phyloP scores from a whole-genome alignment of 2,888 invertebrate genomes.

The Teinopalpus imperialis region DNA sequence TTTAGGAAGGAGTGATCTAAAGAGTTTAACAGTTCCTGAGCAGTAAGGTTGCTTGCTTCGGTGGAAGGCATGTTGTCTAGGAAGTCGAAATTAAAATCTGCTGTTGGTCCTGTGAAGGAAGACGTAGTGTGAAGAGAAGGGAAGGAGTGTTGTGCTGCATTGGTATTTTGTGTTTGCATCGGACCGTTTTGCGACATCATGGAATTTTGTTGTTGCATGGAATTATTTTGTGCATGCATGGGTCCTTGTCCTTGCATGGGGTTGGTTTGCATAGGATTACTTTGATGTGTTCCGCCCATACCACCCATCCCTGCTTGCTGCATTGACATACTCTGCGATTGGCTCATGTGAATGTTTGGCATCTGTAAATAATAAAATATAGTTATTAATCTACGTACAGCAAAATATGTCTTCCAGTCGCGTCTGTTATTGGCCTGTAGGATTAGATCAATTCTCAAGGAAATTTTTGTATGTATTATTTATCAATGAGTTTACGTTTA shows the following conservation, averaged over 20 bases:
- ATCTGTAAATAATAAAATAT: conserved; percentile 62
- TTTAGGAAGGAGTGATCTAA: conserved; percentile 89
- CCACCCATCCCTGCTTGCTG: conserved; percentile 54
- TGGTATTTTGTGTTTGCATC: conserved; percentile 33
- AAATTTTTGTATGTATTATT: too few relatives aligned
- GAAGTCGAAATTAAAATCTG: conserved; percentile 92
- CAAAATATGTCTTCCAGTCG: too few relatives aligned
- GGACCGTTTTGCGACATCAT: conserved; percentile 33
- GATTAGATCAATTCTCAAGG: too few relatives aligned
- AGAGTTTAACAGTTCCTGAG: conserved; percentile 91
- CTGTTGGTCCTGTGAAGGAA: conserved; percentile 73
- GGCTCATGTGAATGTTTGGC: conserved; percentile 86
- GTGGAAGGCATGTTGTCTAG: conserved; percentile 90
- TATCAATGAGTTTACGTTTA: too few relatives aligned
- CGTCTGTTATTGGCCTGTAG: too few relatives aligned
- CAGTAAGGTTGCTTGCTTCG: conserved; percentile 89
- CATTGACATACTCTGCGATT: conserved; percentile 85
- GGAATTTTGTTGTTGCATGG: conserved; percentile 36
- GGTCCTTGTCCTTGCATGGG: conserved; percentile 47
- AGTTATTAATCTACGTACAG: too few relatives aligned
- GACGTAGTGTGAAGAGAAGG: conserved; percentile 62
- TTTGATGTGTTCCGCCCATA: conserved; percentile 47
- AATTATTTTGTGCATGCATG: conserved; percentile 42
- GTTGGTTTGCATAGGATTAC: conserved; percentile 47
- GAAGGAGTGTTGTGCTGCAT: conserved; percentile 43